A percentile compares a stretch with the other conserved stretches of the same genome.
Evolutionary conservation across 2,888 invertebrate genomes (phyloP).

Genomic region (Lomographa bimaculata): DNA sequence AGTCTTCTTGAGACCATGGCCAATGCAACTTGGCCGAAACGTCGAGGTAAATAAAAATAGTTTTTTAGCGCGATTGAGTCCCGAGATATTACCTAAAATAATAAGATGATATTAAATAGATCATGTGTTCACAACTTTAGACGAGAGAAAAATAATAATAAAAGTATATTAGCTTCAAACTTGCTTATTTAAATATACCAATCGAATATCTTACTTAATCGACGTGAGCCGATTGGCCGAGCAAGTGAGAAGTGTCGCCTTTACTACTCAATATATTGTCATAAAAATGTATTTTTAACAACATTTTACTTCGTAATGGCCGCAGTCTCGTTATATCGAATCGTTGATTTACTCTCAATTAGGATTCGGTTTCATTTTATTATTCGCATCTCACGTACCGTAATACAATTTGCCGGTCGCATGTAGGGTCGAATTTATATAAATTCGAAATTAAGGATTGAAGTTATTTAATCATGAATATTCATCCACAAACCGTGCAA

Average conservation of each 20-base stretch:
- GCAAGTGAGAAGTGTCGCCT: slow-evolving; percentile 60
- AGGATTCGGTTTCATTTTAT: slow-evolving; percentile 36
- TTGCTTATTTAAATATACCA: slow-evolving; percentile 57
- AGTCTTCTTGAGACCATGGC: too few relatives aligned
- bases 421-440: neutral
- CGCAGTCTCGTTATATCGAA: slow-evolving; percentile 41
- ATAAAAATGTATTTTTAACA: slow-evolving; percentile 56
- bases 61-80: too few relatives aligned
- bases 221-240: slow-evolving; percentile 54
- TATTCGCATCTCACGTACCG: slow-evolving; percentile 32
- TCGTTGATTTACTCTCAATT: slow-evolving; percentile 45
- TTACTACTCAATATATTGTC: slow-evolving; percentile 60
- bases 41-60: too few relatives aligned
- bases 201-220: slow-evolving; percentile 61
- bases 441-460: neutral
- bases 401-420: slow-evolving; percentile 15
- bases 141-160: slow-evolving; percentile 45
- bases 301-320: slow-evolving; percentile 45
- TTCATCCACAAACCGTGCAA: too few relatives aligned
- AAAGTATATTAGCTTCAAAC: slow-evolving; percentile 47
- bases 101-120: too few relatives aligned
- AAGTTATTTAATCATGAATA: neutral
- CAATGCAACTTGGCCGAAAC: too few relatives aligned
- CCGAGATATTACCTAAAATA: too few relatives aligned
- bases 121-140: slow-evolving; percentile 6